A percentile compares a stretch with the other conserved stretches of the same genome.
Conservation (phyloP, 1,140 invertebrate genomes). For the Neocloeon triangulifer region DNA sequence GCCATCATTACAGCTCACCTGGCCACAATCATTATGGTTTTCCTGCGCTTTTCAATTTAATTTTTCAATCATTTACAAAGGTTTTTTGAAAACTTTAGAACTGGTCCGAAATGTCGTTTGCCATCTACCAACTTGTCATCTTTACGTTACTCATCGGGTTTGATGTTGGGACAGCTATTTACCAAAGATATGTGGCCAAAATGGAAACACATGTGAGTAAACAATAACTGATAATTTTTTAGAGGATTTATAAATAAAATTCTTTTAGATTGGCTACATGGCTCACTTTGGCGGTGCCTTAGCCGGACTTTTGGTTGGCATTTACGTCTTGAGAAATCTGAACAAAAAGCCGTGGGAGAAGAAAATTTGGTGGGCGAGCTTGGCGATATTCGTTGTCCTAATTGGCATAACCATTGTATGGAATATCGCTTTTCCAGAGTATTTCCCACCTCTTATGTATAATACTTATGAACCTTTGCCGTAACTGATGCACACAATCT, state of each 20-base stretch:
- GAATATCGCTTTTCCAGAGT: conserved; percentile 38
- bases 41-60: too few relatives aligned
- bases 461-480: too few relatives aligned
- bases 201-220: conserved; percentile 15
- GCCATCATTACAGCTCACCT: conserved; percentile 86
- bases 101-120: conserved; percentile 81
- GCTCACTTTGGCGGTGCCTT: conserved; percentile 74
- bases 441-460: conserved; percentile 17
- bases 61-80: too few relatives aligned
- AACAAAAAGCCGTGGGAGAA: conserved; percentile 69
- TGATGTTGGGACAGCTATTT: conserved; percentile 65
- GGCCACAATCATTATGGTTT: conserved; percentile 79
- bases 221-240: too few relatives aligned
- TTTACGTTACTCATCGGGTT: conserved; percentile 47
- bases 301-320: conserved; percentile 79
- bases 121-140: conserved; percentile 50
- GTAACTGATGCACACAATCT: too few relatives aligned
- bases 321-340: conserved; percentile 73
- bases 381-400: conserved; percentile 48
- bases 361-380: conserved; percentile 52
- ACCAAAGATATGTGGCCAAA: conserved; percentile 44
- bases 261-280: conserved; percentile 50
- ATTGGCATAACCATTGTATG: conserved; percentile 52
- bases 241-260: too few relatives aligned
- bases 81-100: conserved; percentile 34